Conservation (phyloP, 2,888 invertebrate genomes). For the Drosophila barbarae region DNA sequence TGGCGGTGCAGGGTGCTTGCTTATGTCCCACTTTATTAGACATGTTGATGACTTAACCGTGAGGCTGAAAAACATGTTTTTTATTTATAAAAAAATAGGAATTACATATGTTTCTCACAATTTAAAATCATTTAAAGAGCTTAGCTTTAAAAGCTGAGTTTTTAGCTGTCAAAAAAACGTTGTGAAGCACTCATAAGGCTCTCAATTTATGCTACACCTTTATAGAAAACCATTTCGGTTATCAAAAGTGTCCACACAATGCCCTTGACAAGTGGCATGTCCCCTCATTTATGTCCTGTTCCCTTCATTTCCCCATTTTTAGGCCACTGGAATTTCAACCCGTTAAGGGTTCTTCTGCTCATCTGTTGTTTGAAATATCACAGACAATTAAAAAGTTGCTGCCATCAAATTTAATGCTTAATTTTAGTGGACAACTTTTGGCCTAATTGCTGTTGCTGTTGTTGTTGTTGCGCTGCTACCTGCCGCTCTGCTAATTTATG, state of each 20-base stretch:
- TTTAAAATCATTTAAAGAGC: background rate
- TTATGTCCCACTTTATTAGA: background rate
- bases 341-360: background rate
- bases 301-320: background rate
- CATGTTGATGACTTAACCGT: background rate
- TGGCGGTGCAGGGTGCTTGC: background rate
- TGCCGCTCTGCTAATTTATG: constrained; percentile 56
- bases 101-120: background rate
- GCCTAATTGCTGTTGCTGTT: constrained; percentile 56
- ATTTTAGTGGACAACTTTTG: constrained; percentile 55
- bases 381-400: constrained; percentile 55
- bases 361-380: constrained; percentile 38
- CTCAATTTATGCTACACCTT: background rate
- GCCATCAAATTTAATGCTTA: constrained; percentile 53
- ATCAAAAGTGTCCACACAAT: constrained; percentile 19
- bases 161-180: background rate
- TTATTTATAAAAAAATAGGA: background rate
- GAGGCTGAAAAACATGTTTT: background rate
- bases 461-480: constrained; percentile 27
- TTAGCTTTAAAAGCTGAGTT: background rate
- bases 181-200: background rate
- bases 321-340: constrained; percentile 1
- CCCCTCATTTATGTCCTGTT: background rate
- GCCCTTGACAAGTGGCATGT: constrained; percentile 12
- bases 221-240: constrained; percentile 10